A percentile compares a stretch with the other conserved stretches of the same genome.
Evolutionary conservation across 92 coral and sea anemone species (phyloP).

Genomic region (Actinernus sp.): DNA sequence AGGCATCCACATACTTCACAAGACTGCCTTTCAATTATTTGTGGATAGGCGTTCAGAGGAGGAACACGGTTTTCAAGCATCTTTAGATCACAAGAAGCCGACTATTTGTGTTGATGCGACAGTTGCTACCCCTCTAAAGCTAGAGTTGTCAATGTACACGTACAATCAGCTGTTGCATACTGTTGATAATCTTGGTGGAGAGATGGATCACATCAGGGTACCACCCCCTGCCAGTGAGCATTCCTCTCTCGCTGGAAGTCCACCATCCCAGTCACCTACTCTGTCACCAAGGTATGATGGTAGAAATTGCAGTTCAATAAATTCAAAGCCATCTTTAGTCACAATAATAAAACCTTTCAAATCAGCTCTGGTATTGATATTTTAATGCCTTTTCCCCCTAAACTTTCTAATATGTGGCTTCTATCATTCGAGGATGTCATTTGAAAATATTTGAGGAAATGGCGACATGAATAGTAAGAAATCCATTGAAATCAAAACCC

Average conservation of each 20-base stretch:
- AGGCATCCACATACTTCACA: conserved; percentile 85
- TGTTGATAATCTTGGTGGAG: conserved; percentile 86
- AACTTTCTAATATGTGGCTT: too few relatives aligned
- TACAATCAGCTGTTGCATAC: conserved; percentile 85
- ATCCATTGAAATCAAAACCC: too few relatives aligned
- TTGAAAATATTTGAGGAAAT: too few relatives aligned
- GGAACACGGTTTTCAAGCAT: conserved; percentile 37
- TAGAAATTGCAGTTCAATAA: too few relatives aligned
- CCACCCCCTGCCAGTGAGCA: conserved; percentile 44
- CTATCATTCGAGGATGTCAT: too few relatives aligned
- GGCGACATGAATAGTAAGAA: too few relatives aligned
- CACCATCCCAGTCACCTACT: conserved; percentile 60
- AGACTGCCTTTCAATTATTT: conserved; percentile 84
- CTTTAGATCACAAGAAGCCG: conserved; percentile 57
- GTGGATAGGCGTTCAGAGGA: conserved; percentile 86
- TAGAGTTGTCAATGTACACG: conserved; percentile 89
- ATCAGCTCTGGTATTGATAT: too few relatives aligned
- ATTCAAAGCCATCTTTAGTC: too few relatives aligned
- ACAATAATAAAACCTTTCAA: too few relatives aligned
- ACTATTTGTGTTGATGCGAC: conserved; percentile 76
- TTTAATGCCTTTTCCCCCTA: too few relatives aligned
- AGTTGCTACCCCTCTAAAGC: conserved; percentile 84
- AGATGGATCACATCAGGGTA: conserved; percentile 37
- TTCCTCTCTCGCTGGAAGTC: conserved; percentile 25
- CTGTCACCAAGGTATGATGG: conserved; percentile 82